Evolutionary conservation across 2,888 invertebrate genomes (phyloP), one percentile per base, ranked within the genome.

Genomic region (Leptinotarsa tumamoca): DNA sequence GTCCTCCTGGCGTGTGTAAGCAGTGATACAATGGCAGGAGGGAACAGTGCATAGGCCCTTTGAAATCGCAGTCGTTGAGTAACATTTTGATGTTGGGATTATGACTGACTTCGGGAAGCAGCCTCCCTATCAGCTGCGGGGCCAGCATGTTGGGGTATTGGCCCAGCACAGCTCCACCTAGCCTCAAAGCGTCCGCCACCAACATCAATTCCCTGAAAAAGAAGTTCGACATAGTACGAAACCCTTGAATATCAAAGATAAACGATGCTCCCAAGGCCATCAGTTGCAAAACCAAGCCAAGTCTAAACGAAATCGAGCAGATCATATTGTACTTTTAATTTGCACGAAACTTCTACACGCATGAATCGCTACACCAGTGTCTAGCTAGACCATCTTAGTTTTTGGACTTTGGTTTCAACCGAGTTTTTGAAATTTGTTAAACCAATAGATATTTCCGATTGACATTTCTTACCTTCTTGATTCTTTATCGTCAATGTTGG

Each of bases 1-100:
- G 99, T 2, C 99, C 99, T 66, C 99, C 99, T n/a, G 99, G 99
- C 1, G 99, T 98, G 86, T 99, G 98, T 78, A 98, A 90, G 84
- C 98, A 98, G 87, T 99, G 98, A 88, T 98, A 98, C 0, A 96
- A 92, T 0, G 99, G 98, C 81, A 98, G 91, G 70, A 99, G 88
- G 0, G 98, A 95, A 83, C 98, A 98, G 85, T 98, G 94, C 68
- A 93, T 92, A 51, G 96, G 94, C 0, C 98, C 98, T 84, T 95
- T 94, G 23, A 92, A 91, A 87, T 98, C 98, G 86, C 98, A 99
- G 83, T 98, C 98, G 73, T 94, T 92, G 63, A 99, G 90, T 71
- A 99, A 90, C 88, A 94, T 95, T 82, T 96, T 93, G 15, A 99
- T 96, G 83, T 95, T 94, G 0, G 93, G 91, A 88, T 95, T 94